Evolutionary conservation across 2,113 vertebrate species (phyloP).

Genomic region (Epinephelus lanceolatus): DNA sequence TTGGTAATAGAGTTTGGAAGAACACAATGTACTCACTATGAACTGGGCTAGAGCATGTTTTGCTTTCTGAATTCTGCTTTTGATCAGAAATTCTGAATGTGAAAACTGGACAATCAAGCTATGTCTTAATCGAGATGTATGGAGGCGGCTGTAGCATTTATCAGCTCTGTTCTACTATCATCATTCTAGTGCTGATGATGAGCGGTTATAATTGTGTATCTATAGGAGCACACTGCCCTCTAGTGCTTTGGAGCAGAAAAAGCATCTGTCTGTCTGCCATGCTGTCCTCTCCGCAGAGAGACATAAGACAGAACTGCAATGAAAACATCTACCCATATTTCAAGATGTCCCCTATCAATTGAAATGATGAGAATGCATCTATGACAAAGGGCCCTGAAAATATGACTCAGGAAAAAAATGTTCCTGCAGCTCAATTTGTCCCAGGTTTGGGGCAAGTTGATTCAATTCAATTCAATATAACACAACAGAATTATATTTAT

Average conservation of each 20-base stretch:
- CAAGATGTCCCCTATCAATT: too few species aligned
- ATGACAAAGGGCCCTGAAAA: too few species aligned
- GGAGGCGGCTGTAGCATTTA: conserved; percentile 8
- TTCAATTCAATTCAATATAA: too few species aligned
- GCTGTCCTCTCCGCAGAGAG: too few species aligned
- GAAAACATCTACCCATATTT: too few species aligned
- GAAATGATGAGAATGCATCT: too few species aligned
- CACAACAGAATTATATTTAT: too few species aligned
- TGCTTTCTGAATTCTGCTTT: not conserved
- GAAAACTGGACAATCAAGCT: not conserved
- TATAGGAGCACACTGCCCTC: conserved; percentile 69
- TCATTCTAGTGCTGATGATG: conserved; percentile 8
- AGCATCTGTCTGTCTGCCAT: not conserved
- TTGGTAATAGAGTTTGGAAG: not conserved
- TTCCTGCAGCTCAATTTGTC: too few species aligned
- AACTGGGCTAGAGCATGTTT: not conserved
- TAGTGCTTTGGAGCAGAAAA: conserved; percentile 45
- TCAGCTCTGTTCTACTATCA: not conserved
- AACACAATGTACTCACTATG: not conserved
- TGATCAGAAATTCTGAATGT: not conserved
- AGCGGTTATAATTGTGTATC: not conserved
- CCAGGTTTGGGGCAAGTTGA: too few species aligned
- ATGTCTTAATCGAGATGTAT: not conserved
- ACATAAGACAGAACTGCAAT: too few species aligned
- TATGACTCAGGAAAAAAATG: too few species aligned